Conservation (phyloP, 2,797 vertebrate species). For the Urosaurus nigricauda region DNA sequence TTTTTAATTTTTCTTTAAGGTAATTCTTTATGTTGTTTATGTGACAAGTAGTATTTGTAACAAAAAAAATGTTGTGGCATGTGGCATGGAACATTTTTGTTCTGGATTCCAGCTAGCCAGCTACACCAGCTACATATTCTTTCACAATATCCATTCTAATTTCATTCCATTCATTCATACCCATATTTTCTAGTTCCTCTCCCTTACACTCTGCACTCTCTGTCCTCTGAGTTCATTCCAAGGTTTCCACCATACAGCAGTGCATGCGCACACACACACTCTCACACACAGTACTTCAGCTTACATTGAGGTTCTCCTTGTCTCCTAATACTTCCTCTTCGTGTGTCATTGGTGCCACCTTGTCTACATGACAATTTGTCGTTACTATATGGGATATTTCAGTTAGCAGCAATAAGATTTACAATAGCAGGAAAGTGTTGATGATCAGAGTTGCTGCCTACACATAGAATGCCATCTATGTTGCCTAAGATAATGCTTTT, state of each 20-base stretch:
- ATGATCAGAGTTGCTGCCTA: neutral
- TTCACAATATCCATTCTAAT: neutral
- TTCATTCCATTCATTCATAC: neutral
- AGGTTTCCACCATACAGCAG: neutral
- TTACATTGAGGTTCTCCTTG: neutral
- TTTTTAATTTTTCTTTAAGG: neutral
- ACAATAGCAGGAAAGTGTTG: neutral
- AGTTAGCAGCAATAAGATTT: neutral
- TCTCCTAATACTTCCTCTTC: too few relatives aligned
- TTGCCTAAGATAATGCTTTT: neutral
- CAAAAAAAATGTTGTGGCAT: too few relatives aligned
- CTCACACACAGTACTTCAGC: neutral
- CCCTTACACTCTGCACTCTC: neutral
- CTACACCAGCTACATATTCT: neutral
- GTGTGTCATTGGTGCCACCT: neutral
- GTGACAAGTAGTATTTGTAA: conserved; percentile 4
- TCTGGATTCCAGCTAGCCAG: neutral
- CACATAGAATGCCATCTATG: fast-evolving
- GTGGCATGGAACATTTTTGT: neutral
- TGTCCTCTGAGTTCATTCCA: neutral
- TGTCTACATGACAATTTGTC: neutral
- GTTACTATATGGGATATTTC: neutral
- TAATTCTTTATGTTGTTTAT: conserved; percentile 36
- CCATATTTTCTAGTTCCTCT: neutral
- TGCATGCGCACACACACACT: too few relatives aligned